A percentile compares a stretch with the other conserved stretches of the same genome.
These are phyloP conservation scores for Mechanitis mazaeus DNA, from an alignment of 2,888 invertebrate genomes.

Conservation along the genomic window DNA sequence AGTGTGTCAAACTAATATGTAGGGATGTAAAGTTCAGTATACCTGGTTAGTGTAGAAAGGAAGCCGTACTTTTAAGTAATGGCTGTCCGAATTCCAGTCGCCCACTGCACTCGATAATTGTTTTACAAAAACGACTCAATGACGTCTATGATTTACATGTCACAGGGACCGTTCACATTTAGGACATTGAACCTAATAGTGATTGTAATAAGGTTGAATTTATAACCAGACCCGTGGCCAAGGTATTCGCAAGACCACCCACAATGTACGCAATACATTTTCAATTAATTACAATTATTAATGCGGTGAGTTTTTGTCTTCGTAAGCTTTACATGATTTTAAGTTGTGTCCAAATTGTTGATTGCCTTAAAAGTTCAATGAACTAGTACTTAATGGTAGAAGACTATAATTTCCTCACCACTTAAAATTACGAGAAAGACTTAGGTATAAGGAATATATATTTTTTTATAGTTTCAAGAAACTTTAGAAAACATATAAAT, in stretches of 20 bases:
- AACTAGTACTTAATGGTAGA: background rate
- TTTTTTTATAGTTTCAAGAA: too few relatives aligned
- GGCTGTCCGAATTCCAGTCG: slow-evolving; percentile 31
- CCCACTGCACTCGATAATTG: slow-evolving; percentile 30
- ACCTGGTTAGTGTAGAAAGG: slow-evolving; percentile 9
- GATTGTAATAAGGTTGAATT: slow-evolving; percentile 8
- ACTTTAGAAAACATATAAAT: too few relatives aligned
- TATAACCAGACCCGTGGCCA: background rate
- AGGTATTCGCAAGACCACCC: slow-evolving; percentile 20
- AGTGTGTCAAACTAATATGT: too few relatives aligned
- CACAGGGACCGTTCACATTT: background rate
- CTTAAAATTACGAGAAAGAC: too few relatives aligned
- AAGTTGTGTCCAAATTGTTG: background rate
- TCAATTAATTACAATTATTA: slow-evolving; percentile 5
- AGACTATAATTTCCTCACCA: too few relatives aligned
- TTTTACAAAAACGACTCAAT: slow-evolving; percentile 55
- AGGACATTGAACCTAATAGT: background rate
- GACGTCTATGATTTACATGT: slow-evolving; percentile 58
- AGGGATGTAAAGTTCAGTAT: slow-evolving; percentile 6
- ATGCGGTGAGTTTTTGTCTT: slow-evolving; percentile 2
- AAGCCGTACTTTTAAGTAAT: slow-evolving; percentile 19
- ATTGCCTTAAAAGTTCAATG: background rate
- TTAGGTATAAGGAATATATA: too few relatives aligned
- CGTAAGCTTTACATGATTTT: background rate
- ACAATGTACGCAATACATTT: slow-evolving; percentile 16